A percentile compares a stretch with the other conserved stretches of the same genome.
phyloP scores from a whole-genome alignment of 2,888 invertebrate species.

The Leptopilina myrica region DNA sequence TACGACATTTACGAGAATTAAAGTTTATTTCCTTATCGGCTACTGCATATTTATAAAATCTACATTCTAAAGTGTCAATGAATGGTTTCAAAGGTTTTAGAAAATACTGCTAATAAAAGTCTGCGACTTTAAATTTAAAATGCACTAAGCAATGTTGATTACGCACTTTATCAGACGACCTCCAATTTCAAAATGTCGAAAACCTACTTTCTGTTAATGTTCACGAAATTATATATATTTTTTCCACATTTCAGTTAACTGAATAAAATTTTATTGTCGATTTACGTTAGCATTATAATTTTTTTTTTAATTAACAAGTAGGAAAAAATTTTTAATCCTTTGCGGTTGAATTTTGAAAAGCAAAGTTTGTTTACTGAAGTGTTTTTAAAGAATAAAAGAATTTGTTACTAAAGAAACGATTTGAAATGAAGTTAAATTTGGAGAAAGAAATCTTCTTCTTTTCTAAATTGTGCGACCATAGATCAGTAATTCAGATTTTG shows the following conservation, averaged over 20 bases:
- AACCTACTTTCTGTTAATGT: slow-evolving; percentile 3
- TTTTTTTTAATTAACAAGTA: no score
- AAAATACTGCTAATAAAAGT: slow-evolving; percentile 5
- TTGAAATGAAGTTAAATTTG: not conserved
- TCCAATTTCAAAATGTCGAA: slow-evolving; percentile 9
- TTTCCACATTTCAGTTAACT: not conserved
- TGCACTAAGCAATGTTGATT: slow-evolving; percentile 13
- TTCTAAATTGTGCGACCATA: slow-evolving; percentile 15
- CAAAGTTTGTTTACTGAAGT: not conserved
- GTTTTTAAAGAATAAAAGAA: no score
- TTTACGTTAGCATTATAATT: no score
- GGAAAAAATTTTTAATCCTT: no score
- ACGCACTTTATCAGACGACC: slow-evolving; percentile 1
- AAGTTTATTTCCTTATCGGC: not conserved
- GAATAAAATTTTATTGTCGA: no score
- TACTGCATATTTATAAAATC: slow-evolving; percentile 7
- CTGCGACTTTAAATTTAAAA: slow-evolving; percentile 2
- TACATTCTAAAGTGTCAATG: slow-evolving; percentile 7
- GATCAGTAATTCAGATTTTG: slow-evolving; percentile 37
- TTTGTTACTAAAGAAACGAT: not conserved
- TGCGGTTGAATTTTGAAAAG: no score
- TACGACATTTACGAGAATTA: not conserved
- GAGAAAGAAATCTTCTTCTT: slow-evolving; percentile 16
- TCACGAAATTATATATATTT: not conserved
- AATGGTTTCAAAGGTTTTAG: not conserved